Percentiles rank a stretch among this genome's conserved stretches.
Conservation (phyloP, 2,113 vertebrate genomes). For the Pterocles gutturalis region DNA sequence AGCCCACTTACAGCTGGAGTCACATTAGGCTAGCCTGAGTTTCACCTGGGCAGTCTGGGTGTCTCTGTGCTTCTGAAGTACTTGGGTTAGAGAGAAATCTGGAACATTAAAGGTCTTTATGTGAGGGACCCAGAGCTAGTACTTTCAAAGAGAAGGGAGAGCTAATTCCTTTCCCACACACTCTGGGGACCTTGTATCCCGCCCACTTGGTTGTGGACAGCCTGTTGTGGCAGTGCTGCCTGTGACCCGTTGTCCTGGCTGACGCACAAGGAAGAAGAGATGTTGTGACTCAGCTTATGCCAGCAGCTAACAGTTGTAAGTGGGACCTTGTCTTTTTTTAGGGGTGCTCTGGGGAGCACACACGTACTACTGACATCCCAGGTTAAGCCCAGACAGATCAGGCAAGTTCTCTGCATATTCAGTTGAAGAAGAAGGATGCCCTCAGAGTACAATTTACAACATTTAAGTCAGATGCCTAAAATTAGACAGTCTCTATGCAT, state of each 20-base stretch:
- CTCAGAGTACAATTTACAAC: neutral
- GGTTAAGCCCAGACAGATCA: slow-evolving; percentile 3
- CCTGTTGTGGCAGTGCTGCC: neutral
- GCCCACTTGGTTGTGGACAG: neutral
- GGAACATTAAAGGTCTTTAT: neutral
- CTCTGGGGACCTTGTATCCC: neutral
- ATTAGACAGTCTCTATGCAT: neutral
- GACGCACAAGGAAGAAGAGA: neutral
- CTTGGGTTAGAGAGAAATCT: neutral
- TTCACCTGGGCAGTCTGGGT: neutral
- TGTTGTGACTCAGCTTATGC: neutral
- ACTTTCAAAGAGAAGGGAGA: neutral
- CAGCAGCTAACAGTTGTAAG: neutral
- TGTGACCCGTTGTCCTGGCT: neutral
- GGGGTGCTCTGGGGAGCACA: neutral
- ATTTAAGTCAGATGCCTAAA: slow-evolving; percentile 30
- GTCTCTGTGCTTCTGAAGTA: neutral
- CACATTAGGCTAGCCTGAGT: neutral
- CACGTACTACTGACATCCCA: neutral
- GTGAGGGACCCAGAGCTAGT: neutral
- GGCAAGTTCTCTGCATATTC: slow-evolving; percentile 38
- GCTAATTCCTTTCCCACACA: fast-evolving
- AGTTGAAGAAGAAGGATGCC: slow-evolving; percentile 13
- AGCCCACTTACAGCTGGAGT: neutral
- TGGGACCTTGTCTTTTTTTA: neutral